Conservation (phyloP, 2,888 invertebrate genomes). For the Lepidocyrtoides sp. region DNA sequence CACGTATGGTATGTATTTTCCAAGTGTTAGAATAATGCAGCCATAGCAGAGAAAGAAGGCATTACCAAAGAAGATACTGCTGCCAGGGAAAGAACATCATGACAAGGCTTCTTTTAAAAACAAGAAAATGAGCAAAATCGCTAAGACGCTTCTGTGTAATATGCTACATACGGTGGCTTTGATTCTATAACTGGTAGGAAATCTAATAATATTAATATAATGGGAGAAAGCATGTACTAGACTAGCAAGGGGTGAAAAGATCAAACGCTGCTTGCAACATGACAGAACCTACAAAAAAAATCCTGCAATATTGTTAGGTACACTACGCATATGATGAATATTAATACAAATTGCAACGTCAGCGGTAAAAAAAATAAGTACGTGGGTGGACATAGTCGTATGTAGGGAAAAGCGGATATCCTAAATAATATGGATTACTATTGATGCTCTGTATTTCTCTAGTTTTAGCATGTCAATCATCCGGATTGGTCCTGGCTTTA, state of each 20-base stretch:
- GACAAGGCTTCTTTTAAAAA: conserved; percentile 7
- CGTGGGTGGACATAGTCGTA: neutral
- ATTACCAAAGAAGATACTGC: neutral
- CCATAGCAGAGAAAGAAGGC: neutral
- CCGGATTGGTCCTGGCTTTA: too few species aligned
- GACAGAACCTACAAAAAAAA: conserved; percentile 48
- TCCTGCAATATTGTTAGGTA: neutral
- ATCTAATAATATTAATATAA: neutral
- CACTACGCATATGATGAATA: neutral
- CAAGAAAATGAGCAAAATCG: neutral
- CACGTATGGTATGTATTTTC: too few species aligned
- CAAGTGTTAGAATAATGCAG: too few species aligned
- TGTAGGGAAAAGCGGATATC: neutral
- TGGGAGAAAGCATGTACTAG: too few species aligned
- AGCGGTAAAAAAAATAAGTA: neutral
- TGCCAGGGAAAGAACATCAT: neutral
- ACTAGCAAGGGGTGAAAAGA: conserved; percentile 62
- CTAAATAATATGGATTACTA: neutral
- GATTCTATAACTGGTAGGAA: neutral
- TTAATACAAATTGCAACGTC: neutral
- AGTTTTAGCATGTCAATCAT: neutral
- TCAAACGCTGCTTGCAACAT: conserved; percentile 53
- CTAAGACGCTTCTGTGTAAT: neutral
- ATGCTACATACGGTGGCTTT: neutral
- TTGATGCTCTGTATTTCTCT: neutral